Conservation (phyloP, 2,113 vertebrate genomes). For the Clinocottus analis region DNA sequence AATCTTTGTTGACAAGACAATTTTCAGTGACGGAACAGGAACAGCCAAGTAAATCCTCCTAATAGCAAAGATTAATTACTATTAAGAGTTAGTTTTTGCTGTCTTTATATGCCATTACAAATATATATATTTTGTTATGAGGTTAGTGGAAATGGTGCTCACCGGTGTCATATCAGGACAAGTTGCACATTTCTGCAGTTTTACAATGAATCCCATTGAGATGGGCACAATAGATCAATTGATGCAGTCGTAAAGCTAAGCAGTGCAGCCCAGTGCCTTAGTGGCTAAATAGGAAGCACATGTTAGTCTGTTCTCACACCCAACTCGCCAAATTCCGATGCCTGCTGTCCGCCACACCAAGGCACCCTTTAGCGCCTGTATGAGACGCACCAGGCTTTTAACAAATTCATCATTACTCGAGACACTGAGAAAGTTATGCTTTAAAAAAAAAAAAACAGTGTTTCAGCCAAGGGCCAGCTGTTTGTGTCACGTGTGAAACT, state of each 20-base stretch:
- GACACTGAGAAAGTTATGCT: too few relatives aligned
- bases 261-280: background rate
- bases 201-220: background rate
- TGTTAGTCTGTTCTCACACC: background rate
- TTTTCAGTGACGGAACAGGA: conserved; percentile 47
- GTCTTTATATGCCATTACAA: conserved; percentile 24
- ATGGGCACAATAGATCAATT: background rate
- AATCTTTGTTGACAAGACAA: conserved; percentile 52
- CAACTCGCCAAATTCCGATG: background rate
- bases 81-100: conserved; percentile 42
- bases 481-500: too few relatives aligned
- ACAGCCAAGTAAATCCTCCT: conserved; percentile 43
- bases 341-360: background rate
- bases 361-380: background rate
- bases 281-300: background rate
- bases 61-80: conserved; percentile 55
- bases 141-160: conserved; percentile 9
- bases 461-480: too few relatives aligned
- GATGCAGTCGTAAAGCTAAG: background rate
- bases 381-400: background rate
- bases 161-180: background rate
- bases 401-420: background rate
- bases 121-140: conserved; percentile 11
- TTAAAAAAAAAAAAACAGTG: too few relatives aligned
- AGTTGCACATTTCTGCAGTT: background rate